These are phyloP conservation scores for Drosophila truncata DNA, from an alignment of 1,140 invertebrate genomes.

Conservation along the genomic window DNA sequence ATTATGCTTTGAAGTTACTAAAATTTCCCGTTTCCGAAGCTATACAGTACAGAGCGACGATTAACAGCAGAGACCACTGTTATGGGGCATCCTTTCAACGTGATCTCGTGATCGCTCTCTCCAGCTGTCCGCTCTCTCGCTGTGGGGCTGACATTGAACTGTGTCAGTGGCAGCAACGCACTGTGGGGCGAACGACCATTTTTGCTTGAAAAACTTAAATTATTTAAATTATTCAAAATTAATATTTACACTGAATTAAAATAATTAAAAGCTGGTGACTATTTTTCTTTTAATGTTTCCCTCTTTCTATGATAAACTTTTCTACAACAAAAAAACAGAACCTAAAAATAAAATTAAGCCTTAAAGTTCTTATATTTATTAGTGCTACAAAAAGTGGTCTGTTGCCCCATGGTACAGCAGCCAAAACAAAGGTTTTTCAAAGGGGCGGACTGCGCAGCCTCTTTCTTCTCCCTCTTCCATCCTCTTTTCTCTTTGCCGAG, in stretches of 20 bases:
- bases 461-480: constrained; percentile 21
- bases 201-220: not conserved
- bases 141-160: constrained; percentile 65
- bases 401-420: constrained; percentile 4
- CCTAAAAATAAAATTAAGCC: no score
- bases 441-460: constrained; percentile 54
- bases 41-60: constrained; percentile 2
- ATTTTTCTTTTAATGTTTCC: no score
- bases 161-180: constrained; percentile 65
- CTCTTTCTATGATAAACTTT: no score
- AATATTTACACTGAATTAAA: no score
- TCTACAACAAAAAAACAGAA: no score
- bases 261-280: no score
- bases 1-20: not conserved
- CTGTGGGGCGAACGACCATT: not conserved
- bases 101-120: constrained; percentile 23
- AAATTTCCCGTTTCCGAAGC: not conserved
- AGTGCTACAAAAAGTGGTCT: not conserved
- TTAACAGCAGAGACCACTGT: constrained; percentile 35
- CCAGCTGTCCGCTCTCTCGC: constrained; percentile 6
- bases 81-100: constrained; percentile 58
- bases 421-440: constrained; percentile 50
- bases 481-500: constrained; percentile 15
- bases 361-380: not conserved
- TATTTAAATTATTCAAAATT: no score